Evolutionary conservation across 2,113 vertebrate species (phyloP).

Genomic region (Polyodon spathula): DNA sequence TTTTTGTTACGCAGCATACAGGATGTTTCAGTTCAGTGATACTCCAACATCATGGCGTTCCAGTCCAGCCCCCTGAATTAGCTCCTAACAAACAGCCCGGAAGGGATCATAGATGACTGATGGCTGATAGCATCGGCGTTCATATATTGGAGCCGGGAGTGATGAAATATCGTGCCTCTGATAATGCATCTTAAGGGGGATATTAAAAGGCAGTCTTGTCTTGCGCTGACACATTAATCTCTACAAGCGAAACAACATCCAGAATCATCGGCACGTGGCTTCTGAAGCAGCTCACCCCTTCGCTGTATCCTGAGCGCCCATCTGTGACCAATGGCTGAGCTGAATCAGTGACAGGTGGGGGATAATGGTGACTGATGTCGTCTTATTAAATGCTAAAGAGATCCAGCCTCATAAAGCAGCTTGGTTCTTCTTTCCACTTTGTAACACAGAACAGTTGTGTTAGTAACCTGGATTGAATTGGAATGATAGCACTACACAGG

Average conservation of each 20-base stretch:
- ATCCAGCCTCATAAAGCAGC: too few relatives aligned
- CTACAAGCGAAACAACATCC: slow-evolving; percentile 1
- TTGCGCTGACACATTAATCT: slow-evolving; percentile 3
- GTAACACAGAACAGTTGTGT: too few relatives aligned
- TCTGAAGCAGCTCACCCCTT: neutral
- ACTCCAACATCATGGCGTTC: neutral
- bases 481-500: too few relatives aligned
- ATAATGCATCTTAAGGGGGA: slow-evolving; percentile 2
- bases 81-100: neutral
- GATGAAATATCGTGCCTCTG: slow-evolving; percentile 13
- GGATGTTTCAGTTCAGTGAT: too few relatives aligned
- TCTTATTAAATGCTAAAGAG: neutral
- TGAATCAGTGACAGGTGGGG: too few relatives aligned
- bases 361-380: slow-evolving; percentile 2
- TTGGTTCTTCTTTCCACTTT: too few relatives aligned
- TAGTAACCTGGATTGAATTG: too few relatives aligned
- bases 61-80: neutral
- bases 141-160: slow-evolving; percentile 37
- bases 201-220: slow-evolving; percentile 42
- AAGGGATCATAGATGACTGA: slow-evolving; percentile 1
- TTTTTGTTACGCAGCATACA: too few relatives aligned
- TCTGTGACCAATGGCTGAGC: neutral
- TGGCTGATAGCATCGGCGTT: slow-evolving; percentile 37
- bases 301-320: neutral
- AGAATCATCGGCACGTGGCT: neutral